phyloP scores from a whole-genome alignment of 2,113 vertebrate genomes.

The Cromileptes altivelis region DNA sequence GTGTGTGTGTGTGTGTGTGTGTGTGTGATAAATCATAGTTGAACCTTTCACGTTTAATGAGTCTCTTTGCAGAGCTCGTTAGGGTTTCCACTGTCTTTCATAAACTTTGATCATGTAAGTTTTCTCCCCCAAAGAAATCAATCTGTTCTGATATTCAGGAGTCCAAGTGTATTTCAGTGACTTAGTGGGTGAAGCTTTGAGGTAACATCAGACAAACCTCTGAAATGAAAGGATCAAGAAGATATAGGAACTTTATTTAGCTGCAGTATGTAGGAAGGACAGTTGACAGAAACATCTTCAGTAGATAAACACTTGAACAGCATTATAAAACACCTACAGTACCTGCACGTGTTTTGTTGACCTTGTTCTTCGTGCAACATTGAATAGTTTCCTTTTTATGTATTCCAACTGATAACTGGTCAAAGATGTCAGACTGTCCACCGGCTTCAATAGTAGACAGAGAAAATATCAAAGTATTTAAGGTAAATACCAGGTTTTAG shows the following conservation, averaged over 20 bases:
- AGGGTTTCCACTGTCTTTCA: neutral
- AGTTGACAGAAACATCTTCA: too few relatives aligned
- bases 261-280: neutral
- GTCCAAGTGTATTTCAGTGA: neutral
- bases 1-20: neutral
- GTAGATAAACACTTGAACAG: too few relatives aligned
- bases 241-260: neutral
- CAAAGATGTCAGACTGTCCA: neutral
- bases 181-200: neutral
- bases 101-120: neutral
- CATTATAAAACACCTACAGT: neutral
- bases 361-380: neutral
- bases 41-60: constrained; percentile 7
- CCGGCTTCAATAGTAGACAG: neutral
- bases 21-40: neutral
- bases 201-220: neutral
- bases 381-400: neutral
- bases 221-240: neutral
- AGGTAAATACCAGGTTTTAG: neutral
- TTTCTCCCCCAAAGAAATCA: neutral
- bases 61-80: neutral
- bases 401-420: neutral
- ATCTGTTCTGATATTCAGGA: neutral
- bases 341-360: neutral
- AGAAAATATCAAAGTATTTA: neutral